phyloP scores from a whole-genome alignment of 2,888 invertebrate genomes.

The Pyralis farinalis region DNA sequence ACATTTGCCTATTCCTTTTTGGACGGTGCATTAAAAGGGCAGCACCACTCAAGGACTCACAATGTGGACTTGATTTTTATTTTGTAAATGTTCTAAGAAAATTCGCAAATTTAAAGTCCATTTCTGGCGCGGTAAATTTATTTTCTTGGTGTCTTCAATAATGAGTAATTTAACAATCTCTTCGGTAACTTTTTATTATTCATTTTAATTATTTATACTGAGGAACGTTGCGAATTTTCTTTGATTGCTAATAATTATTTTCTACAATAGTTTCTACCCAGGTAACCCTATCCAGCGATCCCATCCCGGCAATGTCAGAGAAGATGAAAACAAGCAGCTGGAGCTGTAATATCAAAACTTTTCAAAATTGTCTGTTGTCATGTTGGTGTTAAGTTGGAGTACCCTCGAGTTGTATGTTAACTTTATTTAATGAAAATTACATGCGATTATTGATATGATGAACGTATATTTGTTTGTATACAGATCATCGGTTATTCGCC shows the following conservation, averaged over 20 bases:
- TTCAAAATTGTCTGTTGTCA: slow-evolving; percentile 9
- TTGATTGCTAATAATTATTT: slow-evolving; percentile 39
- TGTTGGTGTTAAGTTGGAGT: not conserved
- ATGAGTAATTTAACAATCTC: slow-evolving; percentile 10
- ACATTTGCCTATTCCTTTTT: slow-evolving; percentile 38
- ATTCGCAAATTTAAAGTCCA: slow-evolving; percentile 37
- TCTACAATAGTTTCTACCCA: slow-evolving; percentile 62
- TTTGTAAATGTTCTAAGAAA: slow-evolving; percentile 36
- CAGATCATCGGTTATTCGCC: too few relatives aligned
- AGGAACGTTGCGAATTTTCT: slow-evolving; percentile 47
- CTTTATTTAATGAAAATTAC: not conserved
- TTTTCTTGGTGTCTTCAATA: slow-evolving; percentile 26
- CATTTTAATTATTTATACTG: slow-evolving; percentile 24
- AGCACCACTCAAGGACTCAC: slow-evolving; percentile 75
- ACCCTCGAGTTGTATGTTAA: not conserved
- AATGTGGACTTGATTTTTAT: slow-evolving; percentile 48
- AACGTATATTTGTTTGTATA: not conserved
- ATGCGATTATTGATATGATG: slow-evolving; percentile 10
- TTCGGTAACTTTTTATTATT: slow-evolving; percentile 1
- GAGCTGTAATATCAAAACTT: slow-evolving; percentile 41
- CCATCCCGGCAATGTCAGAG: slow-evolving; percentile 74
- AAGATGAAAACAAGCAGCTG: slow-evolving; percentile 78
- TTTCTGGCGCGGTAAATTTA: not conserved
- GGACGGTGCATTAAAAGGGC: slow-evolving; percentile 63
- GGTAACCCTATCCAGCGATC: slow-evolving; percentile 75